A percentile compares a stretch with the other conserved stretches of the same genome.
phyloP scores from a whole-genome alignment of 2,113 vertebrate genomes.

The Synchiropus splendidus region DNA sequence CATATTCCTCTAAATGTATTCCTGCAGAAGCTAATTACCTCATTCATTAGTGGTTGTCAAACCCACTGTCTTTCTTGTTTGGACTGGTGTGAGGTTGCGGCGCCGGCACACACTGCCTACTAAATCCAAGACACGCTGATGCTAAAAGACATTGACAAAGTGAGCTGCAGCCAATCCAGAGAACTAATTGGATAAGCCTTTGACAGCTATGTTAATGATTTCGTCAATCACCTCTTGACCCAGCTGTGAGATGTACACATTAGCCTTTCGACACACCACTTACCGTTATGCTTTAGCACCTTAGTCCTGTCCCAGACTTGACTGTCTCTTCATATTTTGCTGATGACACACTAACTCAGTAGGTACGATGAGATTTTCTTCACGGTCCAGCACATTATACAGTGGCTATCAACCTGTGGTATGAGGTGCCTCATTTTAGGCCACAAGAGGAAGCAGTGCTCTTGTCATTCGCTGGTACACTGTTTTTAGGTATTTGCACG shows the following conservation, averaged over 20 bases:
- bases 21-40: conserved; percentile 22
- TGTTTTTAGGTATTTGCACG: too few relatives aligned
- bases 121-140: conserved; percentile 25
- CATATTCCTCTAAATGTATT: neutral
- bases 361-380: conserved; percentile 39
- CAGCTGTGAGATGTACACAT: conserved; percentile 37
- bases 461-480: too few relatives aligned
- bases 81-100: conserved; percentile 3
- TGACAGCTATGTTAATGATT: conserved; percentile 48
- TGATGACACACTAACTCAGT: conserved; percentile 2
- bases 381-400: too few relatives aligned
- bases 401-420: too few relatives aligned
- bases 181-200: conserved; percentile 49
- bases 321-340: neutral
- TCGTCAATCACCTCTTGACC: conserved; percentile 38
- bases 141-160: conserved; percentile 57
- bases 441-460: too few relatives aligned
- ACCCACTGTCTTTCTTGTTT: conserved; percentile 6
- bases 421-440: too few relatives aligned
- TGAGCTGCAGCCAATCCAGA: conserved; percentile 44
- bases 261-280: conserved; percentile 25
- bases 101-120: neutral
- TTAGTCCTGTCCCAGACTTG: conserved; percentile 1
- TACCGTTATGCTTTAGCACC: conserved; percentile 1
- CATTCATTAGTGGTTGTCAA: conserved; percentile 34